These are phyloP conservation scores for Chrysogorgia sp. DNA, from an alignment of 92 coral and sea anemone species.

Conservation along the genomic window DNA sequence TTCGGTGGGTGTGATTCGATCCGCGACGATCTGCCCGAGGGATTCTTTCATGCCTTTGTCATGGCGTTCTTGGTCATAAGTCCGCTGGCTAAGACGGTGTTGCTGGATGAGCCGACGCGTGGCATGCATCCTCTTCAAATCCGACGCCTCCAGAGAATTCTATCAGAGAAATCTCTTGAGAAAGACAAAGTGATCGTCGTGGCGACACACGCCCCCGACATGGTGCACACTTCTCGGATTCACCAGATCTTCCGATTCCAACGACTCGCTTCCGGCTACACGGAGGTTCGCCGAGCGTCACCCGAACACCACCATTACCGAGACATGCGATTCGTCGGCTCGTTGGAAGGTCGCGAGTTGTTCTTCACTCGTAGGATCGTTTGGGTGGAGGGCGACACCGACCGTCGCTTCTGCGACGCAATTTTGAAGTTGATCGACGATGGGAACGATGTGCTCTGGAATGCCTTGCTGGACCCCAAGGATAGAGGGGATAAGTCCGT, in stretches of 20 bases:
- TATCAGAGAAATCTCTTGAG: conserved; percentile 78
- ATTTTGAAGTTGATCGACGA: conserved; percentile 81
- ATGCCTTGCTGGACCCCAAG: conserved; percentile 52
- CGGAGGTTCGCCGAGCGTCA: conserved; percentile 76
- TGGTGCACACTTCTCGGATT: conserved; percentile 79
- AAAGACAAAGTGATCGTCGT: conserved; percentile 78
- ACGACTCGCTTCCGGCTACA: conserved; percentile 76
- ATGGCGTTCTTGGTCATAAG: conserved; percentile 78
- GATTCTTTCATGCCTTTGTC: conserved; percentile 80
- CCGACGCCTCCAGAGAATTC: conserved; percentile 81
- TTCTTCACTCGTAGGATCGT: conserved; percentile 81
- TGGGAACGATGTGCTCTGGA: conserved; percentile 66
- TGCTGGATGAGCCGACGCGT: conserved; percentile 85
- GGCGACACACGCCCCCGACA: conserved; percentile 84
- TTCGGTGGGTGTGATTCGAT: conserved; percentile 12
- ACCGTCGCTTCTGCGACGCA: conserved; percentile 82
- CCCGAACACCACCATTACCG: conserved; percentile 69
- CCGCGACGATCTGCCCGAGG: conserved; percentile 69
- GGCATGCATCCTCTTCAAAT: conserved; percentile 96
- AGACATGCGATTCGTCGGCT: conserved; percentile 84
- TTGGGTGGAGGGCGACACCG: conserved; percentile 97
- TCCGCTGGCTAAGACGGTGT: conserved; percentile 66
- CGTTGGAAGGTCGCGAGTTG: conserved; percentile 84
- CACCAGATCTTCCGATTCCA: conserved; percentile 85
- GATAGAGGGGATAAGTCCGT: not conserved